These are phyloP conservation scores for Heliconius cydno DNA, from an alignment of 2,888 invertebrate genomes.

Conservation along the genomic window DNA sequence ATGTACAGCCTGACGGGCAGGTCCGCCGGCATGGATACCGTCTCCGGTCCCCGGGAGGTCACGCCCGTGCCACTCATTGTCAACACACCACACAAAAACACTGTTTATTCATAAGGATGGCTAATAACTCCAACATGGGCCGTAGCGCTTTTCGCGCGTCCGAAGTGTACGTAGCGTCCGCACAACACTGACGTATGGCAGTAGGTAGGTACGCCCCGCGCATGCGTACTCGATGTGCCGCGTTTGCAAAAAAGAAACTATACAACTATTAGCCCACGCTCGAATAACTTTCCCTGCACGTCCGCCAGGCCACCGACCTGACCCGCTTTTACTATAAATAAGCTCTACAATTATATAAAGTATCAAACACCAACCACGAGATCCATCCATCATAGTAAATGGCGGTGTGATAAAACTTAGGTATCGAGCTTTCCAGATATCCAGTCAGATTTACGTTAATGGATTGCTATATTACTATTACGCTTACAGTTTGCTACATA, in stretches of 20 bases:
- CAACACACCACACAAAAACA: conserved; percentile 59
- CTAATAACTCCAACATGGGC: conserved; percentile 45
- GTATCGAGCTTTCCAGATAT: background rate
- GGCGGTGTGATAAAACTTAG: background rate
- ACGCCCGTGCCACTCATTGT: conserved; percentile 75
- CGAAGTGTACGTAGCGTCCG: conserved; percentile 79
- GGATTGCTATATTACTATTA: background rate
- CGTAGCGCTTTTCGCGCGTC: conserved; percentile 69
- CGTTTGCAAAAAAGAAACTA: conserved; percentile 75
- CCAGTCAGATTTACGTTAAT: background rate
- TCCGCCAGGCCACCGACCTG: conserved; percentile 64
- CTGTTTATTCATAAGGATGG: conserved; percentile 67
- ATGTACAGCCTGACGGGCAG: conserved; percentile 81
- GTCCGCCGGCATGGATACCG: conserved; percentile 63
- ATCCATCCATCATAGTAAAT: background rate
- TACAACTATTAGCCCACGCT: conserved; percentile 60
- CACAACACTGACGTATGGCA: conserved; percentile 73
- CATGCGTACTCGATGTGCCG: conserved; percentile 69
- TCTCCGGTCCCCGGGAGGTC: conserved; percentile 67
- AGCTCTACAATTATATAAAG: conserved; percentile 47
- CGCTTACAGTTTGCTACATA: too few relatives aligned
- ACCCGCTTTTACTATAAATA: conserved; percentile 73
- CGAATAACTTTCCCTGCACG: conserved; percentile 73
- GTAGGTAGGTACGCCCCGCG: conserved; percentile 59
- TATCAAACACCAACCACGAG: conserved; percentile 22